These are phyloP conservation scores for Eupeodes latifasciatus DNA, from an alignment of 2,888 invertebrate genomes.

Conservation along the genomic window DNA sequence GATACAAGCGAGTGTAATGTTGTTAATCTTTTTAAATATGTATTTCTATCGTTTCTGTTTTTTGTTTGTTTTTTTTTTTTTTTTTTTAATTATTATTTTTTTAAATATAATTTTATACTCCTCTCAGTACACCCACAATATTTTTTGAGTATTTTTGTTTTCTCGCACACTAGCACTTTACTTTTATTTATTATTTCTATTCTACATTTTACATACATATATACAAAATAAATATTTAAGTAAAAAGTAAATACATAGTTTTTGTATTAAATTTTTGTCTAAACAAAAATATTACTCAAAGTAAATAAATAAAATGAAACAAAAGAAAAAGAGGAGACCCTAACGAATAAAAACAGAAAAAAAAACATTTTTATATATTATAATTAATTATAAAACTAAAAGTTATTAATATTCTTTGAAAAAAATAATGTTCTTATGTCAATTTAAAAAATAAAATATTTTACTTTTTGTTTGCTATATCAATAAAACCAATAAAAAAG, in stretches of 20 bases:
- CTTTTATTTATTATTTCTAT: conserved; percentile 67
- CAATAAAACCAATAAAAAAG: background rate
- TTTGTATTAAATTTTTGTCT: conserved; percentile 61
- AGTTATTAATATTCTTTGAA: conserved; percentile 42
- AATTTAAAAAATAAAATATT: background rate
- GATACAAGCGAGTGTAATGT: conserved; percentile 50
- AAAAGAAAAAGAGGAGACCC: conserved; percentile 20
- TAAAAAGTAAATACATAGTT: conserved; percentile 32
- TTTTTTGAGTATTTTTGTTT: conserved; percentile 57
- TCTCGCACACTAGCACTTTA: conserved; percentile 55
- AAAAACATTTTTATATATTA: conserved; percentile 48
- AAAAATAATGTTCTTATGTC: conserved; percentile 42
- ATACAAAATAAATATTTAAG: conserved; percentile 56
- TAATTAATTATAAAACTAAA: conserved; percentile 41
- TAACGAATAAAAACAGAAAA: conserved; percentile 36
- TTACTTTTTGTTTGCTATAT: background rate
- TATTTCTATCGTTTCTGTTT: conserved; percentile 56
- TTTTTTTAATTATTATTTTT: background rate
- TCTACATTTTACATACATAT: conserved; percentile 47
- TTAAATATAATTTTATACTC: conserved; percentile 17
- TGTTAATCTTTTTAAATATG: conserved; percentile 60
- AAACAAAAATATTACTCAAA: conserved; percentile 42
- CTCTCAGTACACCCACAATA: conserved; percentile 39
- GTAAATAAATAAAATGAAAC: conserved; percentile 37
- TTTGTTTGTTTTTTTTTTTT: conserved; percentile 42